phyloP scores from a whole-genome alignment of 2,797 vertebrate species.

The Paguma larvata region DNA sequence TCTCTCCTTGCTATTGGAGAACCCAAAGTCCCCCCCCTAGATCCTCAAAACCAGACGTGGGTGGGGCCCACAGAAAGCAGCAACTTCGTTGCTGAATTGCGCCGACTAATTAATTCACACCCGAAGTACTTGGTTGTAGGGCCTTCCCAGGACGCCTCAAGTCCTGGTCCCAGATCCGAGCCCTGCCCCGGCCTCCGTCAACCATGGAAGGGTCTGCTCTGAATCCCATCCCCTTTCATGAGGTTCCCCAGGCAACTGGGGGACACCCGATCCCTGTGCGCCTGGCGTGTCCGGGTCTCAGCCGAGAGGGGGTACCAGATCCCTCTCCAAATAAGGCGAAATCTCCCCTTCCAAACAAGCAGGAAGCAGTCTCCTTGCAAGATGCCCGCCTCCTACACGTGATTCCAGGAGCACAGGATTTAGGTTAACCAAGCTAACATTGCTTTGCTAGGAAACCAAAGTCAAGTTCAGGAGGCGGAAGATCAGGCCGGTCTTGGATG shows the following conservation, averaged over 20 bases:
- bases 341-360: not conserved
- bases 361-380: accelerated
- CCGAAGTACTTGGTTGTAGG: not conserved
- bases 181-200: not conserved
- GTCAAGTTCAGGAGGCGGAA: not conserved
- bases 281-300: not conserved
- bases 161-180: not conserved
- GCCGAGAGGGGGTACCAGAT: not conserved
- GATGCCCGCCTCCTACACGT: not conserved
- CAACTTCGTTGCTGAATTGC: too few relatives aligned
- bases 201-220: not conserved
- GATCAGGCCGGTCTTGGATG: not conserved
- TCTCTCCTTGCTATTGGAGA: conserved; percentile 65
- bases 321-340: not conserved
- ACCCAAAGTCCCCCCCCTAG: not conserved
- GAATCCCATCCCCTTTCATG: not conserved
- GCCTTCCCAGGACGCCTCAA: not conserved
- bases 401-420: not conserved
- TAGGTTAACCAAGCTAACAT: not conserved
- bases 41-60: not conserved
- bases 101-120: not conserved
- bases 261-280: not conserved
- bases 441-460: not conserved
- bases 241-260: not conserved
- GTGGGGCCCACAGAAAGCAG: not conserved